These are phyloP conservation scores for Phoebastria nigripes DNA, from an alignment of 2,797 vertebrate species.

Conservation along the genomic window DNA sequence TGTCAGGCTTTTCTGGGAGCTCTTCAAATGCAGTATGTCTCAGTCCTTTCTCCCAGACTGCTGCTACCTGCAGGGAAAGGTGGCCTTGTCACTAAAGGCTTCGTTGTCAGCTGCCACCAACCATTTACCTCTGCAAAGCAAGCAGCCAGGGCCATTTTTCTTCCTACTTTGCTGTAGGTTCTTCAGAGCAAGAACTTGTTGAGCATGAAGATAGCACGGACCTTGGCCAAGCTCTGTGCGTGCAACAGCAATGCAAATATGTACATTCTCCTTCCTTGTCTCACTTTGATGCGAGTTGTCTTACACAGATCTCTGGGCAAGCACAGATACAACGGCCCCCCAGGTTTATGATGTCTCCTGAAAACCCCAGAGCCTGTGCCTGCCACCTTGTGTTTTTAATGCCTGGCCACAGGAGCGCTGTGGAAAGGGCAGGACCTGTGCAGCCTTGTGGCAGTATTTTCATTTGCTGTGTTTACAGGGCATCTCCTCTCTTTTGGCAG, in stretches of 20 bases:
- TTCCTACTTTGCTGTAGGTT: not conserved
- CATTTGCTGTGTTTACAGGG: not conserved
- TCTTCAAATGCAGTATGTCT: not conserved
- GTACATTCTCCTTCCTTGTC: not conserved
- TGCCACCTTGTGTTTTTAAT: slow-evolving; percentile 62
- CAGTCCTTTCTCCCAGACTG: not conserved
- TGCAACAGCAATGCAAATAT: not conserved
- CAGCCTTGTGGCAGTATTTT: not conserved
- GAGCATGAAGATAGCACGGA: rapidly evolving
- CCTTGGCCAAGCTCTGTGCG: not conserved
- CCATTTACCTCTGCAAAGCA: not conserved
- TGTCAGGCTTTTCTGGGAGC: not conserved
- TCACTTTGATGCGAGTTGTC: slow-evolving; percentile 57
- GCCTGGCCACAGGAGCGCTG: not conserved
- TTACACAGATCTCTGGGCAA: slow-evolving; percentile 49
- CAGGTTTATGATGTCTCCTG: not conserved
- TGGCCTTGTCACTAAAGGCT: not conserved
- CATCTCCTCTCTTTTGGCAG: not conserved
- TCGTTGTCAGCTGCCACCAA: not conserved
- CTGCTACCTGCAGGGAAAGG: not conserved
- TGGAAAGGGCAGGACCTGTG: not conserved
- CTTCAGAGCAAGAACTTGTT: not conserved
- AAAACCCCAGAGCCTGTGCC: slow-evolving; percentile 73
- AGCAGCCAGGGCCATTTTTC: not conserved
- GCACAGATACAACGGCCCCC: slow-evolving; percentile 38